Base-by-base conservation (phyloP, 1,140 invertebrate genomes). In the Glossosoma conforme region DNA sequence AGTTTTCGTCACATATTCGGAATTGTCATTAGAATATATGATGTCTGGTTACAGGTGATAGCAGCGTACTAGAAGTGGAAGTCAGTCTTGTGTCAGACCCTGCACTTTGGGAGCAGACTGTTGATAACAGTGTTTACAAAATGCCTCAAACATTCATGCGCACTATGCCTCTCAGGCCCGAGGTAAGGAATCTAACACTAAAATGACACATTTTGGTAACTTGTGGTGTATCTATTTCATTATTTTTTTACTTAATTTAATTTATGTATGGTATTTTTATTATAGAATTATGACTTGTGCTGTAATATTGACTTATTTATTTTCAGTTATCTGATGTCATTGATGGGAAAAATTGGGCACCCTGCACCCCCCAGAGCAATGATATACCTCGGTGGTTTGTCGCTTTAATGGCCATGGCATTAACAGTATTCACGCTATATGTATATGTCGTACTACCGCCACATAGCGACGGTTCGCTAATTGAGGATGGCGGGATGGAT, bases 361-460 rank as follows among this genome's bases (percentile, higher is more conserved):
- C 56, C 1, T 58, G 56, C 20, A 21, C 45, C 2, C 43, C 50
- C 1, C 51, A 30, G 2, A 51, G 30, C 18, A 48, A 48, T 46
- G 56, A 58, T 14, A 58, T 58, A 9, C 56, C 56, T 24, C 21
- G 46, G 18, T 58, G 56, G 56, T 44, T 58, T 10, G 56, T 58
- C 1, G 56, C 40, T 3, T 11, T 52, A 19, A 50, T 58, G 15
- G 56, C 56, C 2, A 44, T 52, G 17, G 35, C 36, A 3, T 36
- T 58, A 3, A 51, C 51, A 1, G 30, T 58, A 28, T 53, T 58
- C 43, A 58, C 56, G 8, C 21, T 58, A 9, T 58, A 58, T 30
- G 56, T 58, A 4, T 58, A 50, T 2, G 53, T 53, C 32, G 49
- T 54, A 15, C 24, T 58, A 10, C 56, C 56, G n/a, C 50, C 50